Evolutionary conservation across 2,888 invertebrate genomes (phyloP).

Genomic region (Folsomia manolachei): DNA sequence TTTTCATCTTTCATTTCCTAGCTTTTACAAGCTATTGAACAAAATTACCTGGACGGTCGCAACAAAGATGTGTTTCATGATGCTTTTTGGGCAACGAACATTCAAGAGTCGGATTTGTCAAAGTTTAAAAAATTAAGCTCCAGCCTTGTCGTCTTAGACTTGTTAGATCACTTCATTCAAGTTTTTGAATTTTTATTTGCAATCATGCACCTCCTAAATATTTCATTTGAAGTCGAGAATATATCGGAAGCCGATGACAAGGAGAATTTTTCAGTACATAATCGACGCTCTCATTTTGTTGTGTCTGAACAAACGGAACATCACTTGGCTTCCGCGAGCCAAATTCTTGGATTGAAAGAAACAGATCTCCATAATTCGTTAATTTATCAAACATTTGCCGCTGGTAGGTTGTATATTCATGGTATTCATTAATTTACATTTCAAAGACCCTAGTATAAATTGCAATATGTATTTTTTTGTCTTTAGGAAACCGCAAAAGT

Average conservation of each 20-base stretch:
- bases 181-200: slow-evolving; percentile 37
- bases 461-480: no score
- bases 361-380: neutral
- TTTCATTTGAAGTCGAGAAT: slow-evolving; percentile 31
- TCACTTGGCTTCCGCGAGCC: neutral
- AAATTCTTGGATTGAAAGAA: neutral
- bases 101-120: neutral
- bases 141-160: neutral
- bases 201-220: slow-evolving; percentile 33
- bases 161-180: slow-evolving; percentile 18
- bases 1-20: neutral
- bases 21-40: neutral
- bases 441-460: no score
- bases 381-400: neutral
- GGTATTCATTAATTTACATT: no score
- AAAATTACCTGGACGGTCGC: neutral
- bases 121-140: neutral
- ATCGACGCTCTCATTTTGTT: neutral
- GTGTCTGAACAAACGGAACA: neutral
- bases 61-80: slow-evolving; percentile 7
- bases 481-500: slow-evolving; percentile 19
- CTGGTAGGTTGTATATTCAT: no score
- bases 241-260: slow-evolving; percentile 33
- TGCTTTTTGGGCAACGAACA: neutral
- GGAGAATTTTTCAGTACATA: neutral